Evolutionary conservation across 2,113 vertebrate genomes (phyloP), one percentile per base, ranked within the genome.

Genomic region (Phocoena phocoena): DNA sequence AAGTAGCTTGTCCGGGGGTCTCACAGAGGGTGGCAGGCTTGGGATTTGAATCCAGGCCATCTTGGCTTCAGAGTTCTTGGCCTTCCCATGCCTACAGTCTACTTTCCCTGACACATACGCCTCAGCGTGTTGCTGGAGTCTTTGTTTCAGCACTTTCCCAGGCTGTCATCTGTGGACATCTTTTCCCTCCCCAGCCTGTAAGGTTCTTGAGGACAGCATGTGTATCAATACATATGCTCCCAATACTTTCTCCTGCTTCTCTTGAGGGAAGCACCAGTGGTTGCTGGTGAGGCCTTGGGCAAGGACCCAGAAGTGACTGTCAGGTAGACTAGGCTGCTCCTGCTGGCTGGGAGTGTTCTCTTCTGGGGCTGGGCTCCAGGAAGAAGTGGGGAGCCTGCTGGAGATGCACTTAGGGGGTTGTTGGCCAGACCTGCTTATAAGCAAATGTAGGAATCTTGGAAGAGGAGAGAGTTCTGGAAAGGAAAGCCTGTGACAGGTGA

Each of bases 381-480:
- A 74, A 26, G 53, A 92, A 86, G 67, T 58, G 50, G 41, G 53
- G 53, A 79, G 9, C 83, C 47, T 68, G 7, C 8, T 79, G 26
- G 62, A 47, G 1, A 5, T 71, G 9, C 26, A 5, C 15, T 81
- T 94, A 68, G 38, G 47, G 58, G 18, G 18, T 23, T 92, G 74
- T 68, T 90, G 90, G 33, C 50, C 60, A 94, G 55, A 86, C 44
- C 31, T 92, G 17, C 62, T 80, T n/a, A 36, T 53, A 60, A 73
- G 74, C 63, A 95, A 73, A 73, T 79, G 15, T 6, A 44, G 28
- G 73, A 53, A 55, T 93, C 47, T 88, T 95, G 31, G 20, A 90
- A 96, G 67, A 93, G 18, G n/a, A 80, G 50, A 50, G 70, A 55
- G 50, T 93, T 12, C 53, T 93, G 67, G 38, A 12, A 93, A 94